Conservation (phyloP, 92 coral and sea anemone species). For the Chrysogorgia sp. region DNA sequence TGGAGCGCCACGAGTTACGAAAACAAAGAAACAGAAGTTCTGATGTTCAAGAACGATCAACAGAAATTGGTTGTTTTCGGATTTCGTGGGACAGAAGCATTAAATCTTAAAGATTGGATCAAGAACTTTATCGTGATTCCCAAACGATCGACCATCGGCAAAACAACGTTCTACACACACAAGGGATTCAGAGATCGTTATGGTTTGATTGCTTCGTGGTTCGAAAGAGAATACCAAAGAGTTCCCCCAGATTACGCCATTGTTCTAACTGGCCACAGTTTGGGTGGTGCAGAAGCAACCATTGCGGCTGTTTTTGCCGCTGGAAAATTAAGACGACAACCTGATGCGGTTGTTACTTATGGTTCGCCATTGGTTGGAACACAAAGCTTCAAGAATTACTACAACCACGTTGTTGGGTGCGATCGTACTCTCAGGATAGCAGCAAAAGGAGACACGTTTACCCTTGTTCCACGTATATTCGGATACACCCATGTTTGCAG, state of each 20-base stretch:
- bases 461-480: not conserved
- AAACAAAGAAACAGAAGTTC: slow-evolving; percentile 4
- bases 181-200: slow-evolving; percentile 19
- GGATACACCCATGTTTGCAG: slow-evolving; percentile 16
- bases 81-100: slow-evolving; percentile 17
- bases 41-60: not conserved
- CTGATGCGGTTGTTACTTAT: slow-evolving; percentile 23
- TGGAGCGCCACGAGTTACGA: slow-evolving; percentile 4
- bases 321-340: not conserved
- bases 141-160: not conserved
- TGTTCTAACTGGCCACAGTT: slow-evolving; percentile 17
- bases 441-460: not conserved
- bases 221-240: slow-evolving; percentile 5
- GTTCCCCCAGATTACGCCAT: slow-evolving; percentile 4
- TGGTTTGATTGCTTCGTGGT: slow-evolving; percentile 5
- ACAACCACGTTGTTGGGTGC: not conserved
- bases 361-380: slow-evolving; percentile 10
- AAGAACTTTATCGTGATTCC: not conserved
- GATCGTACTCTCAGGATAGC: not conserved
- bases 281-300: slow-evolving; percentile 16
- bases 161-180: not conserved
- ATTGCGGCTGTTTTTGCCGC: not conserved
- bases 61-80: slow-evolving; percentile 24
- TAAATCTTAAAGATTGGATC: not conserved
- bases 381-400: not conserved